Base-by-base conservation (phyloP, 2,797 vertebrate genomes). In the Hyperoplus lanceolatus region DNA sequence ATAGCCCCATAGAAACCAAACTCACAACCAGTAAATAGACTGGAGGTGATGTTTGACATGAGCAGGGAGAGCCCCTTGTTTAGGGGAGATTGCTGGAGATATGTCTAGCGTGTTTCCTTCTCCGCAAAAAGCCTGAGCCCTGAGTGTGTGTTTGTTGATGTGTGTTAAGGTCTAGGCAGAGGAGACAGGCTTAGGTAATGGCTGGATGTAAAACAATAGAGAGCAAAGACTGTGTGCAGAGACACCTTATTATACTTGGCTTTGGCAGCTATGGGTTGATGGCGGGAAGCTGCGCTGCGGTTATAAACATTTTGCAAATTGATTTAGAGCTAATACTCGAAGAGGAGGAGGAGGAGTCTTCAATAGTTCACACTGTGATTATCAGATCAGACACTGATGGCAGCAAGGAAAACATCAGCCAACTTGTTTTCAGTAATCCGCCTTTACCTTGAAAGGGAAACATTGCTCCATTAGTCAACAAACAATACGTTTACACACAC, bases 1-100 rank as follows among this genome's bases (percentile, higher is more conserved):
- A 29, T 43, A 6, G 85, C 89, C 86, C 85, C 92, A 90, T 92
- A 87, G 93, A 89, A 92, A 93, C 86, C 80, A 90, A 92, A 89
- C 90, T 86, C 65, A 29, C 29, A 0, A 51, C 4, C 76, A 65
- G 73, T 89, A 90, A 94, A 93, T 78, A 93, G 84, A 85, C 85
- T 45, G 83, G 81, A 90, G 92, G 89, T 87, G 91, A 87, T 91
- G 89, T 93, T 84, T 90, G 92, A 91, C 90, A 79, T 63, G 73
- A 84, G 89, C 60, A 45, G 58, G 74, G 75, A 75, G 74, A 83
- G 75, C 72, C 41, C 8, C 61, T 81, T 83, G 88, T 87, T 92
- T 81, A 43, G 75, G 79, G 69, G 51, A 63, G 80, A 85, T 3
- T 82, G 29, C 80, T 76, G 67, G 80, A 77, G 80, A 82, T 77